Evolutionary conservation across 2,888 invertebrate species (phyloP), one percentile per base, ranked within the genome.

Genomic region (Drosophila eohydei): DNA sequence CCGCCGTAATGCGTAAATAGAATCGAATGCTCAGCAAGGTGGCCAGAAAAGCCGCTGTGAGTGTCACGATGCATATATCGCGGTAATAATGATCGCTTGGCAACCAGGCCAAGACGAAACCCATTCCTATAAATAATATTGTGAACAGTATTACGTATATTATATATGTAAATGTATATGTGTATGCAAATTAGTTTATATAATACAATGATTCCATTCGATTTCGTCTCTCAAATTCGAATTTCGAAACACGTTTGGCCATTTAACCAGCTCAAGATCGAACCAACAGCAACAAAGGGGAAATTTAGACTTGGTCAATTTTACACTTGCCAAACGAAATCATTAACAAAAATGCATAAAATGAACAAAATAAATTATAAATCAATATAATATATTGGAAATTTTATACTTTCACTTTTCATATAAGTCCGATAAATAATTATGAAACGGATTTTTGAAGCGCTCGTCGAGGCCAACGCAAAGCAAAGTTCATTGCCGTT

Each of bases 1-100:
- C 91, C 36, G 91, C 85, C 68, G 91, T 90, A 55, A 91, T 91
- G 71, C 91, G 91, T 60, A 91, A 87, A 89, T 91, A 91, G 83
- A 91, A 91, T 55, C 91, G 91, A 74, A 91, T 77, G 75, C 91
- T 91, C 71, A 90, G 75, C 74, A 91, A 67, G 61, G 91, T 91
- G 84, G 91, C 91, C 61, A 83, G 78, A 60, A 91, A 52, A 65
- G 89, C 90, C 78, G 91, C 86, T 64, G 71, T 50, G 32, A 90
- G 51, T 50, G 91, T 85, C 72, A 91, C 79, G 62, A 89, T 65
- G 57, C 76, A 80, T 71, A 91, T 79, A 76, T 91, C 91, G 26
- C 89, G 86, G 48, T 88, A 40, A 85, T 89, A 84, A 78, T 89
- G 80, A 50, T 90, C 90, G 68, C 67, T 80, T 84, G 91, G 81